Evolutionary conservation across 2,113 vertebrate genomes (phyloP).

Genomic region (Laterallus jamaicensis): DNA sequence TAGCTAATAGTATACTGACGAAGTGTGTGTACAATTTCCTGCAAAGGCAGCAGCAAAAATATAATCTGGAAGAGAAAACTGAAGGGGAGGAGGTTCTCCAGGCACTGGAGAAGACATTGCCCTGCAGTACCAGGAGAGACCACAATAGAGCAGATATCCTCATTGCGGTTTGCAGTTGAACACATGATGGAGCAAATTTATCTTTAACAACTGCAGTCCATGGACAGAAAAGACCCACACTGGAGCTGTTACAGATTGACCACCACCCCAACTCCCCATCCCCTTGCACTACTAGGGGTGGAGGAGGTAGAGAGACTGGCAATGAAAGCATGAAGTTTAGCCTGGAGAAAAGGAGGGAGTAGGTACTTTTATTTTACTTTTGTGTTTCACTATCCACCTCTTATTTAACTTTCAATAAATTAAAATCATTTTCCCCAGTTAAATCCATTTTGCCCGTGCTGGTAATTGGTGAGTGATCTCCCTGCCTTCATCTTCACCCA

Average conservation of each 20-base stretch:
- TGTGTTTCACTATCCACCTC: neutral
- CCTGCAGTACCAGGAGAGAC: neutral
- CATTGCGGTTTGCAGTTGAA: neutral
- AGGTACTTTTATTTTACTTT: neutral
- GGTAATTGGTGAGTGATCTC: neutral
- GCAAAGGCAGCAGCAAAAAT: neutral
- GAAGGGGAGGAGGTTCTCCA: neutral
- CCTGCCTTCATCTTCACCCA: neutral
- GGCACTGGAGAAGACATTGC: neutral
- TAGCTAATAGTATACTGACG: neutral
- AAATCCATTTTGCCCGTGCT: neutral
- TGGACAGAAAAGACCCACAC: neutral
- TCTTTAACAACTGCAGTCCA: neutral
- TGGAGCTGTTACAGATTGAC: neutral
- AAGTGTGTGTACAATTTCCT: neutral
- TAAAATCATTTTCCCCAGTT: fast-evolving
- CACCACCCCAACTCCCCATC: neutral
- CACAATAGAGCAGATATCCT: neutral
- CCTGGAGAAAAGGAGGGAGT: neutral
- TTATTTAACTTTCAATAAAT: neutral
- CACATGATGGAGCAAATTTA: neutral
- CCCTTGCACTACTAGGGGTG: neutral
- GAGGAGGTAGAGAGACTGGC: fast-evolving
- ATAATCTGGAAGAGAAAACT: neutral
- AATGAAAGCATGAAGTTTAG: neutral